Percentiles rank a stretch among this genome's conserved stretches.
Evolutionary conservation across 2,797 vertebrate species (phyloP).

Genomic region (Propithecus deckenii): DNA sequence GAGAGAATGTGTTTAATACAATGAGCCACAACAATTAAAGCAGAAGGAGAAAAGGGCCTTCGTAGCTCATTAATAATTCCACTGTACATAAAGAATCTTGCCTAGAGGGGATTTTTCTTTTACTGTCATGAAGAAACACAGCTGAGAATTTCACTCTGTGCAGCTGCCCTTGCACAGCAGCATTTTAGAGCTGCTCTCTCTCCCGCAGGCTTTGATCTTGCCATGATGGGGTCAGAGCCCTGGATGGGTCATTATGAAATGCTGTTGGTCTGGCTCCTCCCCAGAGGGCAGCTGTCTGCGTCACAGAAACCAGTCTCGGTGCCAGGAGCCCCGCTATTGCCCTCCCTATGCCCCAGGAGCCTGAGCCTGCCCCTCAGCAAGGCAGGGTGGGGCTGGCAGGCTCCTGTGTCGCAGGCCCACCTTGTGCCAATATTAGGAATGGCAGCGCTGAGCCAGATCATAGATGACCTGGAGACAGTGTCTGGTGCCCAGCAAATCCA

Average conservation of each 20-base stretch:
- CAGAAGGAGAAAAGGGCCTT: not conserved
- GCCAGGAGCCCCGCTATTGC: not conserved
- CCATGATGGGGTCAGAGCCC: not conserved
- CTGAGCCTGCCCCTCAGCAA: too few species aligned
- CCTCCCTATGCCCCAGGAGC: not conserved
- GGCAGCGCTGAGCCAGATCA: not conserved
- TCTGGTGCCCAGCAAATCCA: not conserved
- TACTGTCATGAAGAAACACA: not conserved
- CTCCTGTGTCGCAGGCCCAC: not conserved
- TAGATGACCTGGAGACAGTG: not conserved
- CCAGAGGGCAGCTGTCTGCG: not conserved
- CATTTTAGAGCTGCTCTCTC: not conserved
- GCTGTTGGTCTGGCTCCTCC: not conserved
- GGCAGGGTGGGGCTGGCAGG: not conserved
- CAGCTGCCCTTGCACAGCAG: not conserved
- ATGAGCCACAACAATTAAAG: not conserved
- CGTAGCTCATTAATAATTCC: not conserved
- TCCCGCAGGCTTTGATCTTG: not conserved
- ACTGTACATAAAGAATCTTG: not conserved
- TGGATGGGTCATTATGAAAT: not conserved
- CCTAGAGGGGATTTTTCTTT: not conserved
- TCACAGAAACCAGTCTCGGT: not conserved
- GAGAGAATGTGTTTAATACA: not conserved
- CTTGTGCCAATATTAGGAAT: rapidly evolving
- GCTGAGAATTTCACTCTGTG: not conserved